Base-by-base conservation (phyloP, 2,888 invertebrate species). In the Nyleta sp. region DNA sequence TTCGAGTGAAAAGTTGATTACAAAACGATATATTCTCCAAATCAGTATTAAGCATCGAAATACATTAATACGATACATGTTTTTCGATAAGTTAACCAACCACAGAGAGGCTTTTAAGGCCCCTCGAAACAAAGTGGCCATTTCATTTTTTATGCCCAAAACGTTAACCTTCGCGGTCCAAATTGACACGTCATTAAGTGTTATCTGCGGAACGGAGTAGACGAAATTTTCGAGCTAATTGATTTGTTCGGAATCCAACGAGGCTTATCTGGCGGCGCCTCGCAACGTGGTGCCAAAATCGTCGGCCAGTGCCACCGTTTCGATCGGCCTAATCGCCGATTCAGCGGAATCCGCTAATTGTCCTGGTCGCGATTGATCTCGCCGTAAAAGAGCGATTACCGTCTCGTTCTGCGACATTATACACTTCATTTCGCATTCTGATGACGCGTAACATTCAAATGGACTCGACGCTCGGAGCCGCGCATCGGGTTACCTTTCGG, bases 401-500 rank as follows among this genome's bases (percentile, higher is more conserved):
- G 81, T 68, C 73, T 76, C 67, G 52, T 59, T 31, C 50, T 11
- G 55, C 28, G 59, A 46, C 75, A 72, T 59, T 48, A 53, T 44
- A 62, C 48, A 57, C 40, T 57, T 82, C 82, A 81, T 85, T 85
- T 80, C 75, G 74, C 78, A 84, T 84, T 84, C 82, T 80, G 79
- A 75, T 57, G 68, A 71, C 38, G 72, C 65, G 48, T 57, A 53
- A 75, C 73, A 65, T 80, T 80, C 60, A 76, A 80, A 80, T 78
- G 73, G 64, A 73, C 72, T 76, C 62, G 74, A 77, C 74, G 71
- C 81, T 79, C 64, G 38, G 64, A 46, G 67, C 67, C 11, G 50
- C 64, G 83, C 82, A 79, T 87, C 85, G 81, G 84, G 82, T 87
- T 86, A 86, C 84, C 82, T 82, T 84, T 78, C 73, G 80, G 85